These are phyloP conservation scores for Tuberolachnus salignus DNA, from an alignment of 2,888 invertebrate genomes.

Conservation along the genomic window DNA sequence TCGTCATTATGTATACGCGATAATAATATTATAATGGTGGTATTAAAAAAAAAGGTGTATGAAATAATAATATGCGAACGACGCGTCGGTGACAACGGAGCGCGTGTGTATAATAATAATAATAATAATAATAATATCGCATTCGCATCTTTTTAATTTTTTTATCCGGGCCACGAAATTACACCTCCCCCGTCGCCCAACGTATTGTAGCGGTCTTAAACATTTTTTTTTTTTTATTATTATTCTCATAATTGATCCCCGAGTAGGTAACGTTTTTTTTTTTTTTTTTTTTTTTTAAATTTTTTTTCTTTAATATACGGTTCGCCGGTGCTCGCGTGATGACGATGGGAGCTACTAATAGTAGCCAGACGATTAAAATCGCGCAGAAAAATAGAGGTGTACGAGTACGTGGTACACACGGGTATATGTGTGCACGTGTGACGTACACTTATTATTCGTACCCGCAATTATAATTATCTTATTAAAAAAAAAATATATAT, in stretches of 20 bases:
- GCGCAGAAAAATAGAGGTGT: not conserved
- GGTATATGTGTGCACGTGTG: too few species aligned
- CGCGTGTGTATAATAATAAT: not conserved
- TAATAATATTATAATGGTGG: not conserved
- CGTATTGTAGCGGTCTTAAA: not conserved
- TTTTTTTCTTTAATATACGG: conserved; percentile 15
- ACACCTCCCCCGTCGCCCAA: not conserved
- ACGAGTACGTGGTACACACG: too few species aligned
- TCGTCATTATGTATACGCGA: not conserved
- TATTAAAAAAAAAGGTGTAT: too few species aligned
- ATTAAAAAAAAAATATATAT: conserved; percentile 39
- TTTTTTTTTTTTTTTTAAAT: conserved; percentile 1
- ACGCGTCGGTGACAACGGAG: too few species aligned
- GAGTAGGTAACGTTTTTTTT: not conserved
- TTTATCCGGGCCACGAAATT: conserved; percentile 36
- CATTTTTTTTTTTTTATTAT: too few species aligned
- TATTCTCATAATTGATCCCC: conserved; percentile 36
- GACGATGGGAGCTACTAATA: not conserved
- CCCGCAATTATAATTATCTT: conserved; percentile 3
- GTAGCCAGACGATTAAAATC: conserved; percentile 41
- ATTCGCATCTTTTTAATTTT: conserved; percentile 9
- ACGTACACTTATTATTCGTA: not conserved
- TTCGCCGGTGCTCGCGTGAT: conserved; percentile 37
- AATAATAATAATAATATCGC: too few species aligned
- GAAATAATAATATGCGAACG: not conserved